Evolutionary conservation across 2,888 invertebrate genomes (phyloP), one percentile per base, ranked within the genome.

Genomic region (Fragum fragum): DNA sequence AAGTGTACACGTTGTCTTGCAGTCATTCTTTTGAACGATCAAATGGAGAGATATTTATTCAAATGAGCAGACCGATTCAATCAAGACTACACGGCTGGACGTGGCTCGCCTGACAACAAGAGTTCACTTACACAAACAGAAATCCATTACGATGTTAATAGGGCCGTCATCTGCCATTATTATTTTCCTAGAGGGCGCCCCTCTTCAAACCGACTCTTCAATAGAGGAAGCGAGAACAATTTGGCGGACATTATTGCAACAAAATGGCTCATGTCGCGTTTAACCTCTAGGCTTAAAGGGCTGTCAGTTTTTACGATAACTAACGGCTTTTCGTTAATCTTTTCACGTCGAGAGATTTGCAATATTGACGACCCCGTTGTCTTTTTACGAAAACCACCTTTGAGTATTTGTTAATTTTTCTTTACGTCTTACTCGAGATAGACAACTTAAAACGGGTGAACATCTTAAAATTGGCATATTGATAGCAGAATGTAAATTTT

Each of bases 81-180:
- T 61, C 32, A 1, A 32, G n/a, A 32, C 61, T 26, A 61, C 61
- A 32, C 32, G 32, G 7, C 61, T 32, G 61, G 32, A 61, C 32
- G 61, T 61, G 61, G 61, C 21, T 32, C 61, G 61, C 29, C 32
- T 61, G 61, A 61, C 61, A 61, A 61, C 26, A 3, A 21, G 32
- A 32, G n/a, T 61, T 61, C 66, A 39, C 66, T 6, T 23, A 66
- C 42, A 66, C 39, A 66, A 66, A 66, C 42, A 66, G 26, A 66
- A 66, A n/a, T 42, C 42, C 42, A 66, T 66, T 66, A 66, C 66
- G 66, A 66, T 21, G 66, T 66, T 66, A 66, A 66, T 66, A 66
- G 66, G 66, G 42, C 23, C 66, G 66, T 66, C 66, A 66, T 66
- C 66, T 66, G 66, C 66, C 66, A 66, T 66, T 66, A 66, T 66